Evolutionary conservation across 2,113 vertebrate species (phyloP).

Genomic region (Eubucco bourcierii): DNA sequence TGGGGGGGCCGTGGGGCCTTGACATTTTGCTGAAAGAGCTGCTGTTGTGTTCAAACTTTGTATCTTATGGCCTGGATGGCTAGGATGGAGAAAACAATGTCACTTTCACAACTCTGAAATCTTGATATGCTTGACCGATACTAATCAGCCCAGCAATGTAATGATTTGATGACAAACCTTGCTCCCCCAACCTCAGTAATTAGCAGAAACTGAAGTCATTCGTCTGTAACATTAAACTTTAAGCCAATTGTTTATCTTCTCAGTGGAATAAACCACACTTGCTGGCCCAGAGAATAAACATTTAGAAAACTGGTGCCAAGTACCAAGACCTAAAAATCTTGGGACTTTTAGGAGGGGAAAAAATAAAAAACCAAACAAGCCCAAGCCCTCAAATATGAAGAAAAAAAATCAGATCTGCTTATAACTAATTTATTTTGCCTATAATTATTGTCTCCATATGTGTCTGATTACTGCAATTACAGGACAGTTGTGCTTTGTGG

Average conservation of each 20-base stretch:
- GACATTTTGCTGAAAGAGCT: background rate
- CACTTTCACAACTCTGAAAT: background rate
- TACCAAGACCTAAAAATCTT: background rate
- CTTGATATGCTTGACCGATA: background rate
- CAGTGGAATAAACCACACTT: background rate
- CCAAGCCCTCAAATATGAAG: background rate
- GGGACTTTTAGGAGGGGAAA: background rate
- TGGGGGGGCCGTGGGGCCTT: background rate
- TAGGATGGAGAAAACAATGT: background rate
- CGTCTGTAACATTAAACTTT: background rate
- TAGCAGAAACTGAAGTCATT: background rate
- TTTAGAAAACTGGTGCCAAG: background rate
- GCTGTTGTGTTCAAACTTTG: background rate
- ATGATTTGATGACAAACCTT: constrained; percentile 2
- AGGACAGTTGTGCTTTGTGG: background rate
- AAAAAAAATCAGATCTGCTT: background rate
- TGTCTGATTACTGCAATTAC: background rate
- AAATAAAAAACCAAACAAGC: background rate
- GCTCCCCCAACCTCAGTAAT: background rate
- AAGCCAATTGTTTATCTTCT: background rate
- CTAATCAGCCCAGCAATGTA: background rate
- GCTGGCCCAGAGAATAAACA: background rate
- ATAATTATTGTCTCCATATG: background rate
- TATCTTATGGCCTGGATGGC: background rate
- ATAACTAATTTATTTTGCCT: background rate